These are phyloP conservation scores for Cephalopterus ornatus DNA, from an alignment of 2,113 vertebrate genomes.

Conservation along the genomic window DNA sequence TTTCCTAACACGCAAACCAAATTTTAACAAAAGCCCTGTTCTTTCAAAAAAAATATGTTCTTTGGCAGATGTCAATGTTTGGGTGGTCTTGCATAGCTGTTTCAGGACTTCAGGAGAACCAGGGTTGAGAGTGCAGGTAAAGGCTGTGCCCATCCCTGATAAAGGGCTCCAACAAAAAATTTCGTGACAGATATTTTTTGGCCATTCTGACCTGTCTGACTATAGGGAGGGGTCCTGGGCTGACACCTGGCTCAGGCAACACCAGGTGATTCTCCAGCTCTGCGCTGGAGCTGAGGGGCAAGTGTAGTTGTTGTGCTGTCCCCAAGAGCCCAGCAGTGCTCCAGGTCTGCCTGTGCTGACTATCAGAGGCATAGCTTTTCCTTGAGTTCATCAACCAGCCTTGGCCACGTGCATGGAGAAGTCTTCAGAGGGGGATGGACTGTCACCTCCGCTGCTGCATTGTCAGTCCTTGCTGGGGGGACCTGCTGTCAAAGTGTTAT, in stretches of 20 bases:
- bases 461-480: background rate
- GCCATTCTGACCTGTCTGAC: background rate
- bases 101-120: background rate
- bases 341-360: background rate
- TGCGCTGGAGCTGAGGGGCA: background rate
- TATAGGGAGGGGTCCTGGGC: background rate
- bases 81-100: background rate
- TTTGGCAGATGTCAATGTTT: background rate
- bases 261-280: background rate
- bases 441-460: background rate
- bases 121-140: no score
- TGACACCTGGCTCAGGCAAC: background rate
- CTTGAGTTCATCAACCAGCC: background rate
- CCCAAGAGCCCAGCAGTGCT: background rate
- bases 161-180: background rate
- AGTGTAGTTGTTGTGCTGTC: rapidly evolving
- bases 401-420: background rate
- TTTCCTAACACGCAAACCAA: background rate
- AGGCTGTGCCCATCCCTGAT: background rate
- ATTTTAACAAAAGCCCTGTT: background rate
- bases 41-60: background rate
- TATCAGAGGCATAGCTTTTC: background rate
- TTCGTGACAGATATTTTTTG: background rate
- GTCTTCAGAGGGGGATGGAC: rapidly evolving
- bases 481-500: background rate